Base-by-base conservation (phyloP, 2,797 vertebrate species). In the Selene dorsalis region DNA sequence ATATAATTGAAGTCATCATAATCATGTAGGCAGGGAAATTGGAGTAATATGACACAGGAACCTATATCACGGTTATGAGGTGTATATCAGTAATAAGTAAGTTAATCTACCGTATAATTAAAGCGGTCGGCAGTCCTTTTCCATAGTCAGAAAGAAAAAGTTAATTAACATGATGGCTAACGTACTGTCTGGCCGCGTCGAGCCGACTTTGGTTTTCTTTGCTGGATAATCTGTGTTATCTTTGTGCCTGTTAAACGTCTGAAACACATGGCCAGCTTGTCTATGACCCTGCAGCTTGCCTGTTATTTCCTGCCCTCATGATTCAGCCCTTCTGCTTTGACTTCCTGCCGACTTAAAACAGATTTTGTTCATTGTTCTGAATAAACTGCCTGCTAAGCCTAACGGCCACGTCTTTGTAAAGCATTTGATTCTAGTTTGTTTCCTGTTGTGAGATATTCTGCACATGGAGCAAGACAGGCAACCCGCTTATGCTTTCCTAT, bases 401-500 rank as follows among this genome's bases (percentile, higher is more conserved):
- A 45, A 20, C 71, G 55, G 58, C 70, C 57, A 70, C 30, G 13
- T 70, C 8, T 63, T 58, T 62, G 38, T 69, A 59, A 71, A 71
- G 58, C n/a, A 28, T 65, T 74, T 73, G 66, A 77, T 63, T 70
- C 35, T 72, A 68, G n/a, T 7, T 4, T 8, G 12, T 71, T 62
- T 79, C 70, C 69, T 47, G 48, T 30, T 79, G 68, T 72, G 63
- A 62, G 58, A 68, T 35, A 41, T 47, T 72, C 60, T 53, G 59
- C 66, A 43, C 73, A 75, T 5, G 45, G 52, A 43, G 50, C 57
- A 72, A 24, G 47, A 73, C 18, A 28, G 48, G 38, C 28, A 26
- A 52, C 22, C 24, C 22, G 28, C 17, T 84, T 58, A 75, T 57
- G 60, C 30, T 50, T 26, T 59, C 13, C 65, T 39, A 56, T 73